Evolutionary conservation across 2,888 invertebrate genomes (phyloP), one percentile per base, ranked within the genome.

Genomic region (Gryllus longicercus): DNA sequence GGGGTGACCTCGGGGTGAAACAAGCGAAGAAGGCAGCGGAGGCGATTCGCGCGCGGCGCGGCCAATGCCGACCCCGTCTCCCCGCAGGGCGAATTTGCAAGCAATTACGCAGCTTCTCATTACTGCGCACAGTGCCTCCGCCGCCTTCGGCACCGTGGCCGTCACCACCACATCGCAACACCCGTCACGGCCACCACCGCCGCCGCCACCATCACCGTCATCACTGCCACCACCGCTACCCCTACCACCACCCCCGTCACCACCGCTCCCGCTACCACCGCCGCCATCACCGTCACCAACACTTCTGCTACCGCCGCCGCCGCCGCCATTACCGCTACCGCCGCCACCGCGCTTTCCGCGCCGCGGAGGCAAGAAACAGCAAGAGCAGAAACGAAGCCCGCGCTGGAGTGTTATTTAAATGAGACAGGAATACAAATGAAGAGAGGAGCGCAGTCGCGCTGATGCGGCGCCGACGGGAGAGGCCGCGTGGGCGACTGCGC

Each of bases 401-500:
- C 38, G 78, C 51, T 25, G 78, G 78, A 81, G 79, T 78, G 79
- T 81, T 81, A 81, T 81, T 81, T 79, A 79, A 81, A 81, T 81
- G 81, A 81, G 81, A 81, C 79, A 81, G 79, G 79, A 81, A 81
- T 81, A 79, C 79, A 81, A 78, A 80, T 75, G 78, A 80, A 78
- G 51, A 78, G 77, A 50, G 78, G 74, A 51, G 16, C 77, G 18
- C n/a, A 51, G 77, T 50, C n/a, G 63, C 50, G 78, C 74, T 51
- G 78, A 25, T 25, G 78, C 25, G 38, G 21, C 51, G 21, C n/a
- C 50, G 79, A 23, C 77, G 75, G 18, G 25, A 25, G 76, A 49
- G 77, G 75, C 38, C 38, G n/a, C 63, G 63, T 14, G 74, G 79
- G 21, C 16, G 18, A 18, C 63, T 14, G 63, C 14, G 63, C 50